Conservation (phyloP, 1,140 invertebrate genomes). For the Metopolophium dirhodum region DNA sequence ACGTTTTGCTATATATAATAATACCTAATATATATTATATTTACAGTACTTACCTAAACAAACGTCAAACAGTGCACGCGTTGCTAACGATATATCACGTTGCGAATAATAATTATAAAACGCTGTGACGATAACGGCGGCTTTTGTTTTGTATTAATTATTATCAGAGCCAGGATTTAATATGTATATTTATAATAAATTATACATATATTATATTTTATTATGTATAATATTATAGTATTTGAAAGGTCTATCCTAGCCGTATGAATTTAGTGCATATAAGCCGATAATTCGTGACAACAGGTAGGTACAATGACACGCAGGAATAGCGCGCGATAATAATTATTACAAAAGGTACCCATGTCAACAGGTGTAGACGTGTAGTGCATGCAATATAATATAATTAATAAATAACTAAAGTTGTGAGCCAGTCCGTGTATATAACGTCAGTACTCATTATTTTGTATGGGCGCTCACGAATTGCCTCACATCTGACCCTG, state of each 20-base stretch:
- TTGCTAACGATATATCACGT: not conserved
- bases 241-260: not conserved
- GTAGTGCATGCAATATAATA: not conserved
- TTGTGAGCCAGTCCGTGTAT: not conserved
- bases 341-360: no score
- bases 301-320: not conserved
- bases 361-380: not conserved
- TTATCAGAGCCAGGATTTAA: not conserved
- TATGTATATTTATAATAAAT: not conserved
- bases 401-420: not conserved
- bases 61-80: not conserved
- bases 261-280: not conserved
- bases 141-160: not conserved
- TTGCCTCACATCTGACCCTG: no score
- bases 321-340: not conserved
- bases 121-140: not conserved
- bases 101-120: constrained; percentile 11
- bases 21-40: not conserved
- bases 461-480: no score
- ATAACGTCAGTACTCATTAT: no score
- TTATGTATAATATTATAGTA: not conserved
- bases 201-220: no score
- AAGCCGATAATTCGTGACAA: not conserved
- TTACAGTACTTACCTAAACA: not conserved
- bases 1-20: not conserved